Percentiles rank a stretch among this genome's conserved stretches.
Evolutionary conservation across 1,140 invertebrate species (phyloP).

Genomic region (Drosophila ficusphila): DNA sequence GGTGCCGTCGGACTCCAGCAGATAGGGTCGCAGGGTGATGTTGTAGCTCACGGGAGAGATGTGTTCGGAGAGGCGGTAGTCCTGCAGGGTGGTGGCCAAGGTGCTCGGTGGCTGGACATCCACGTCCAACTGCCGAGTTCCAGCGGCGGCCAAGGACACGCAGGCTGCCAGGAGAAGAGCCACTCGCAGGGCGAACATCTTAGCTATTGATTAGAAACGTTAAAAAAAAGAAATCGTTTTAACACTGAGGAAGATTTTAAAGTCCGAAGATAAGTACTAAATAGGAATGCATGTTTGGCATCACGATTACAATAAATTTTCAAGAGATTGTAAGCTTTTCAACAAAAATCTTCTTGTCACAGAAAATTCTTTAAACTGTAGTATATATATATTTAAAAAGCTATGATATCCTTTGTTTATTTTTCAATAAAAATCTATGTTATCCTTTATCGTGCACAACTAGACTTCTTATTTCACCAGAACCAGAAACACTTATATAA

Average conservation of each 20-base stretch:
- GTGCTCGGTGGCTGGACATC: slow-evolving; percentile 28
- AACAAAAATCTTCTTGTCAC: too few species aligned
- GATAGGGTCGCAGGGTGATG: slow-evolving; percentile 87
- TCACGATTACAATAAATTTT: too few species aligned
- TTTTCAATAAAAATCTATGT: too few species aligned
- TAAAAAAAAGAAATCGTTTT: neutral
- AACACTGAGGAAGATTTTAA: too few species aligned
- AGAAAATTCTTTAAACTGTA: too few species aligned
- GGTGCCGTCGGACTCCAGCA: slow-evolving; percentile 84
- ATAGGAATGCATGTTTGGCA: too few species aligned
- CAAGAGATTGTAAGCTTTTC: too few species aligned
- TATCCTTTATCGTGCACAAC: neutral
- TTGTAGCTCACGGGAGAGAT: slow-evolving; percentile 87
- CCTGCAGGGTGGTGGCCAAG: slow-evolving; percentile 13
- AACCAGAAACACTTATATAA: slow-evolving; percentile 10
- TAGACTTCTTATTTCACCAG: slow-evolving; percentile 28
- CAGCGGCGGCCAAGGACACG: slow-evolving; percentile 32
- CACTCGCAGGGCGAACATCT: slow-evolving; percentile 53
- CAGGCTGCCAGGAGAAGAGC: slow-evolving; percentile 53
- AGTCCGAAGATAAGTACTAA: too few species aligned
- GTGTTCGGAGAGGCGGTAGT: slow-evolving; percentile 56
- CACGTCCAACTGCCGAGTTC: slow-evolving; percentile 16
- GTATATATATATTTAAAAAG: too few species aligned
- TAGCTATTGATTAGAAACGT: neutral
- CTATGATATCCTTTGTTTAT: too few species aligned